Base-by-base conservation (phyloP, 2,113 vertebrate genomes). In the Mohoua ochrocephala region DNA sequence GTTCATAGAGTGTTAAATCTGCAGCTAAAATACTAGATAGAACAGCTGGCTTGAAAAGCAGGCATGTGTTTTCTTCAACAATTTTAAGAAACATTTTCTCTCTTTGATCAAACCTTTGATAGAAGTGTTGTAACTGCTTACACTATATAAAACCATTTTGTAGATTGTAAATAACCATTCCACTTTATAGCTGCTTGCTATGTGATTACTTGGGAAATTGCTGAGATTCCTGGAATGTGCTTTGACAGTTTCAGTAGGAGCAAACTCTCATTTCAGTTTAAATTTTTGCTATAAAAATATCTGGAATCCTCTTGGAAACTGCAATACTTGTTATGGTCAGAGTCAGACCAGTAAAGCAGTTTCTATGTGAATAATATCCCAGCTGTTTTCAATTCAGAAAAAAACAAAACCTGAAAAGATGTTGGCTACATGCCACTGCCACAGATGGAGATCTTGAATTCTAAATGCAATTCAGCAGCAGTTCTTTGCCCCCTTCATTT, bases 181-280 rank as follows among this genome's bases (percentile, higher is more conserved):
- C 63, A 56, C 56, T 96, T 96, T 96, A 96, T 97, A 92, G 93
- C 85, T 95, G 88, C 80, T 64, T 91, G 77, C 75, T 91, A 13
- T 63, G 75, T 60, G 76, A 91, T 84, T 94, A 54, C 87, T 95
- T 75, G 61, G 91, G 94, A 92, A 94, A 93, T 87, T 78, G 83
- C 71, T 95, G 84, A 94, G 82, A 95, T 97, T 96, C 93, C 84
- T 95, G 93, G 89, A 97, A 97, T 93, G 77, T 95, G 68, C 73
- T 94, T 91, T 91, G 95, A 95, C 91, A 95, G 89, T 82, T 95
- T 97, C 92, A 93, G 42, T 93, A 93, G 87, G 56, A 95, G 83
- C 82, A 96, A 96, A 57, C 69, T 39, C 53, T 91, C 77, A 92
- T 91, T 97, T 95, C 82, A 82, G 89, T 95, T 97, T 95, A 92